phyloP scores from a whole-genome alignment of 2,888 invertebrate genomes.

The Chrysolina haemoptera region DNA sequence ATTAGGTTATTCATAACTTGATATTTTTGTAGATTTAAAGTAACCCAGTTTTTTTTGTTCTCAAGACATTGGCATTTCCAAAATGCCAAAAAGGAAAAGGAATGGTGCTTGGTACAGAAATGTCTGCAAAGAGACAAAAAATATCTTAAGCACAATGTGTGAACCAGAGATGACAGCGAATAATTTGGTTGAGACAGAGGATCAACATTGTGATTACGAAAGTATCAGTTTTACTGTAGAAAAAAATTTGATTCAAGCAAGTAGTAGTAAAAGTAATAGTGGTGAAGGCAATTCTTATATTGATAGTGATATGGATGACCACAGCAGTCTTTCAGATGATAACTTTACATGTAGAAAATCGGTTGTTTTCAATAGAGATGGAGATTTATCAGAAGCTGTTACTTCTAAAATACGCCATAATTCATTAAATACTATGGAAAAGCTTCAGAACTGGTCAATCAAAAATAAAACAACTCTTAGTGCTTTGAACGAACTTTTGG shows the following conservation, averaged over 20 bases:
- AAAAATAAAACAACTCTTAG: constrained; percentile 6
- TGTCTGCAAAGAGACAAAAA: not conserved
- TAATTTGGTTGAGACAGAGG: constrained; percentile 3
- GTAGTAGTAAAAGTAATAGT: constrained; percentile 1
- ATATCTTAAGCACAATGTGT: not conserved
- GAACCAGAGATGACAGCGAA: not conserved
- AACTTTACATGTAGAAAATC: not conserved
- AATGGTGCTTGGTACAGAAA: not conserved
- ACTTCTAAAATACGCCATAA: not conserved
- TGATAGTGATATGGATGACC: constrained; percentile 1
- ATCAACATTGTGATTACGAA: constrained; percentile 1
- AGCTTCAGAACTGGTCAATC: constrained; percentile 15
- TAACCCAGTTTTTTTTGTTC: too few relatives aligned
- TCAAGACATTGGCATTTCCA: not conserved
- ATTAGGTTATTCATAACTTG: too few relatives aligned
- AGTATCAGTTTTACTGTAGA: constrained; percentile 1
- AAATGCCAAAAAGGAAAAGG: not conserved
- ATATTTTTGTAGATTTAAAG: too few relatives aligned
- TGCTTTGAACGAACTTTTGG: constrained; percentile 14
- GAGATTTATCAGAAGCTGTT: not conserved
- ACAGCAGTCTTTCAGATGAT: not conserved
- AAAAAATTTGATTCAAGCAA: not conserved
- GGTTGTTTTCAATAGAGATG: not conserved
- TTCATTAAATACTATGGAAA: constrained; percentile 6
- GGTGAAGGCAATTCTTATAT: not conserved